Evolutionary conservation across 2,113 vertebrate species (phyloP), one percentile per base, ranked within the genome.

Genomic region (Brachyistius frenatus): DNA sequence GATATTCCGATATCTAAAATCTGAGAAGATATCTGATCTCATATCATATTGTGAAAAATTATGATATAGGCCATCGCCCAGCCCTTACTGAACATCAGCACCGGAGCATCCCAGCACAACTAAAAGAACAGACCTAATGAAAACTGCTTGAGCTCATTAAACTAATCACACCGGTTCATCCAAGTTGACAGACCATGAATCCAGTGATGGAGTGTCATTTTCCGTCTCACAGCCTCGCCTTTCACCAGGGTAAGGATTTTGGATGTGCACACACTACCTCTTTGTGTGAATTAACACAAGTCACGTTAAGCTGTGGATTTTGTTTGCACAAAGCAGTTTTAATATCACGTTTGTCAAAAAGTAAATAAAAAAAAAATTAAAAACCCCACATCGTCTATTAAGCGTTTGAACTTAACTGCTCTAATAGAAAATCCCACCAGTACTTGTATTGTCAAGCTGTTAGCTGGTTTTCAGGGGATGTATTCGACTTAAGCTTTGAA

Each of bases 221-320:
- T 46, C 32, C n/a, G 30, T 78, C 65, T 72, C 50, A 49, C 46
- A 14, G 36, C 58, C 53, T 62, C 53, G 77, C 33, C 2, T 67
- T 67, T 66, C 66, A 13, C 49, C 44, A 14, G 14, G 1, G 4
- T 66, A 1, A 36, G 10, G 60, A 70, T 74, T 47, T 64, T n/a
- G 11, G 69, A 66, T 47, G 32, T 83, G 62, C 44, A 39, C 7
- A 11, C 62, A 75, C 87, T 83, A 89, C 85, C 84, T 88, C 82
- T 75, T 50, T 84, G 50, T 76, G 61, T 77, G 78, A 83, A 78
- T 14, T 35, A 65, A 74, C 84, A 85, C 70, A 64, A 15, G 30
- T 63, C 74, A 73, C 41, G 35, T 55, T 46, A 75, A 50, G 54
- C 58, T 79, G 61, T 86, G 73, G 68, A 66, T 72, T 86, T 6